Conservation (phyloP, 2,888 invertebrate species). For the Hirtodrosophila duncani region DNA sequence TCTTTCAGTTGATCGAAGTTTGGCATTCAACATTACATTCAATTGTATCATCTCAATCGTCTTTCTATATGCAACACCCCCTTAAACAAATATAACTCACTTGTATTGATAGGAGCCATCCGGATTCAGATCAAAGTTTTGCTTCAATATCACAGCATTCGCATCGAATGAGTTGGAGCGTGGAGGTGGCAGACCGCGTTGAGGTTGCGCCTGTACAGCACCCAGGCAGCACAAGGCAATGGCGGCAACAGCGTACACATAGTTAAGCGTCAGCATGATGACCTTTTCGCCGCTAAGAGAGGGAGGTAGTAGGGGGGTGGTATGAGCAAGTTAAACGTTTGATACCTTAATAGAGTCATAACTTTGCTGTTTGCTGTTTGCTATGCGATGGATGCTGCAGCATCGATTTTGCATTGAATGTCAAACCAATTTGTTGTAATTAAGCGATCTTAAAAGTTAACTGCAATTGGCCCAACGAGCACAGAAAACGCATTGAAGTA, state of each 20-base stretch:
- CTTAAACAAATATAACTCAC: constrained; percentile 67
- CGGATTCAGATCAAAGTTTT: constrained; percentile 79
- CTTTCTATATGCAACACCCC: no score
- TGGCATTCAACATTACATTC: no score
- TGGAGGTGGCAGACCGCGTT: constrained; percentile 75
- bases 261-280: constrained; percentile 75
- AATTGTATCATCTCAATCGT: no score
- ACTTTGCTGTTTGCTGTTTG: no score
- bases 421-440: constrained; percentile 35
- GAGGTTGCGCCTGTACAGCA: constrained; percentile 69
- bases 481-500: no score
- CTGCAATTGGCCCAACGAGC: no score
- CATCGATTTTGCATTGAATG: constrained; percentile 35
- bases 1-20: no score
- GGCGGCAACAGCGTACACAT: constrained; percentile 64
- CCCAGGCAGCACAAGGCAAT: constrained; percentile 73
- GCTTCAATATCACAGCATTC: constrained; percentile 79
- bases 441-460: constrained; percentile 27
- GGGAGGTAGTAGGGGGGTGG: not conserved
- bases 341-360: constrained; percentile 32
- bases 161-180: constrained; percentile 71
- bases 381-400: constrained; percentile 1
- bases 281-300: constrained; percentile 57
- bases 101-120: constrained; percentile 80
- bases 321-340: constrained; percentile 7